A percentile compares a stretch with the other conserved stretches of the same genome.
Evolutionary conservation across 2,888 invertebrate genomes (phyloP).

Genomic region (Chloromyia formosa): DNA sequence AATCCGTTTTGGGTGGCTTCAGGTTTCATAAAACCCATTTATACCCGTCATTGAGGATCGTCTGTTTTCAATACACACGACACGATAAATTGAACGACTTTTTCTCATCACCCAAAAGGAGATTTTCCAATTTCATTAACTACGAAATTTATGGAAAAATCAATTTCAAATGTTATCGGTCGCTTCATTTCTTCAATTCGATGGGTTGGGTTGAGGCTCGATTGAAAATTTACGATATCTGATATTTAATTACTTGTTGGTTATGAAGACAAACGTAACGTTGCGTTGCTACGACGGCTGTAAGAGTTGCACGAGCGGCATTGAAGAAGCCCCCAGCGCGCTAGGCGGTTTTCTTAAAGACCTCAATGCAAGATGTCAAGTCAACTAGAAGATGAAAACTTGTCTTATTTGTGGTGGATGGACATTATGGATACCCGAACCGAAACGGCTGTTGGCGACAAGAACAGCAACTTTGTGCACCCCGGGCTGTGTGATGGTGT

Average conservation of each 20-base stretch:
- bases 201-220: constrained; percentile 14
- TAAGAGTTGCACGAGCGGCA: neutral
- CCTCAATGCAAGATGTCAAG: neutral
- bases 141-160: constrained; percentile 38
- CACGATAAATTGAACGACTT: constrained; percentile 13
- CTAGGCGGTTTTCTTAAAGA: constrained; percentile 30
- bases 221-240: constrained; percentile 43
- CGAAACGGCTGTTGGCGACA: constrained; percentile 12
- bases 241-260: constrained; percentile 40
- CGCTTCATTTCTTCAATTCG: neutral
- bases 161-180: constrained; percentile 14
- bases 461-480: constrained; percentile 7
- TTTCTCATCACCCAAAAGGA: neutral
- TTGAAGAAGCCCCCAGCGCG: constrained; percentile 15
- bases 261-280: neutral
- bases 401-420: neutral
- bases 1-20: constrained; percentile 37
- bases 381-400: neutral
- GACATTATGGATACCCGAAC: constrained; percentile 8
- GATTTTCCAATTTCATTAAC: constrained; percentile 33
- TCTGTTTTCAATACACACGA: constrained; percentile 1
- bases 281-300: neutral
- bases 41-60: neutral
- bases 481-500: neutral
- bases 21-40: neutral